Conservation (phyloP, 2,888 invertebrate species). For the Temnothorax ravouxi region DNA sequence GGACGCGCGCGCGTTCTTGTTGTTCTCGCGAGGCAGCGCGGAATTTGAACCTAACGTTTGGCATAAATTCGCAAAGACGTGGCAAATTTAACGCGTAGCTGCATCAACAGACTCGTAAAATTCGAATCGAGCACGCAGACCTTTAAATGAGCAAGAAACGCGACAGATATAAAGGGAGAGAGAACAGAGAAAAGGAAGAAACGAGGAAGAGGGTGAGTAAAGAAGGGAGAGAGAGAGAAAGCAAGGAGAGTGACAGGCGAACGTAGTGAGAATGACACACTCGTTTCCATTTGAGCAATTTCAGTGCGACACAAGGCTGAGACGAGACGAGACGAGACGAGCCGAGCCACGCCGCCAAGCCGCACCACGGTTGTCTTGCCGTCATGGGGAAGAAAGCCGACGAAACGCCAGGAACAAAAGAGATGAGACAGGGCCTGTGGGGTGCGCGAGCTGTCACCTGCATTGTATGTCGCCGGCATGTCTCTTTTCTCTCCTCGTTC, state of each 20-base stretch:
- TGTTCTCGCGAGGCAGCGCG: not conserved
- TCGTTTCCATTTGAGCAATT: constrained; percentile 81
- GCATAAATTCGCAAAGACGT: constrained; percentile 16
- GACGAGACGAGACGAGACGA: constrained; percentile 56
- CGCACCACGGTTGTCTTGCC: constrained; percentile 76
- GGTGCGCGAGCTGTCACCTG: constrained; percentile 83
- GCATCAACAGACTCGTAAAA: constrained; percentile 41
- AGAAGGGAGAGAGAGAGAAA: constrained; percentile 39
- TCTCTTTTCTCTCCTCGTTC: constrained; percentile 57
- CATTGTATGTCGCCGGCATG: constrained; percentile 79
- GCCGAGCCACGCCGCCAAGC: constrained; percentile 57
- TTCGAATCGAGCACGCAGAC: constrained; percentile 51
- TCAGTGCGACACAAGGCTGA: constrained; percentile 74
- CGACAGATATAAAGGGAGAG: constrained; percentile 17
- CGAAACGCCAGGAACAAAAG: constrained; percentile 81
- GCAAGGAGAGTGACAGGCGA: constrained; percentile 73
- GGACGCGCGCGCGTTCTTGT: not conserved
- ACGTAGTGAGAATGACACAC: constrained; percentile 79
- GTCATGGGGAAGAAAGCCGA: constrained; percentile 79
- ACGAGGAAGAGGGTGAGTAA: constrained; percentile 6
- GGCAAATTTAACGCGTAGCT: constrained; percentile 28
- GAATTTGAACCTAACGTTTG: not conserved
- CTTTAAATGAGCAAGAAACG: constrained; percentile 42
- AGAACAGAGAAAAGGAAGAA: not conserved
- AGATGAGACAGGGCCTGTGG: constrained; percentile 74